Evolutionary conservation across 1,140 invertebrate genomes (phyloP).

Genomic region (Formica exsecta): DNA sequence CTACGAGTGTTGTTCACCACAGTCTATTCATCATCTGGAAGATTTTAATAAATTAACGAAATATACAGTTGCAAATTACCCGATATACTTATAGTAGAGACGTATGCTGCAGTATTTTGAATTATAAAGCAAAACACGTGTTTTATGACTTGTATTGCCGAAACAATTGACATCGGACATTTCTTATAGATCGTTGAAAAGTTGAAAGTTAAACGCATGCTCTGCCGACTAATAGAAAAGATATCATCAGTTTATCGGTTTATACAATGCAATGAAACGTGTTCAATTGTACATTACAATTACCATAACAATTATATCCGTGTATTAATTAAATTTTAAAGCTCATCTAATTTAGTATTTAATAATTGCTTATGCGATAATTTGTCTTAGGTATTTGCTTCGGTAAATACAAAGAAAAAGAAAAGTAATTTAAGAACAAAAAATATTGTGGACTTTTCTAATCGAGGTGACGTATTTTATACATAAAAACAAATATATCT

Average conservation of each 20-base stretch:
- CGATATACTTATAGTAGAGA: conserved; percentile 1
- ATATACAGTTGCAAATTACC: background rate
- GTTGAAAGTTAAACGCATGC: conserved; percentile 16
- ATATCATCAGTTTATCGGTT: conserved; percentile 26
- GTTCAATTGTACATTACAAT: conserved; percentile 13
- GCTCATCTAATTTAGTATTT: conserved; percentile 49
- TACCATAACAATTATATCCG: conserved; percentile 38
- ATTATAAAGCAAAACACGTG: conserved; percentile 31
- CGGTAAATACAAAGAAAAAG: background rate
- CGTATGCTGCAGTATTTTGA: conserved; percentile 13
- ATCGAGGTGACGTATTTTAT: background rate
- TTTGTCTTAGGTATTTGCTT: background rate
- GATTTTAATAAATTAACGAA: conserved; percentile 38
- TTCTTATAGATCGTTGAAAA: conserved; percentile 12
- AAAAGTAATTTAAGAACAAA: conserved; percentile 22
- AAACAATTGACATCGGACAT: conserved; percentile 27
- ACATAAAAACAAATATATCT: conserved; percentile 2
- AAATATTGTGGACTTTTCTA: conserved; percentile 12
- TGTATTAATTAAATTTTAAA: conserved; percentile 60
- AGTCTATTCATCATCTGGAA: conserved; percentile 44
- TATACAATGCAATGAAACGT: conserved; percentile 33
- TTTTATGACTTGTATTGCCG: conserved; percentile 35
- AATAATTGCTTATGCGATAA: conserved; percentile 16
- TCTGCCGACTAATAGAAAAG: conserved; percentile 6
- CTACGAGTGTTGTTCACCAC: conserved; percentile 57